These are phyloP conservation scores for Machimus atricapillus DNA, from an alignment of 2,888 invertebrate species.

Conservation along the genomic window DNA sequence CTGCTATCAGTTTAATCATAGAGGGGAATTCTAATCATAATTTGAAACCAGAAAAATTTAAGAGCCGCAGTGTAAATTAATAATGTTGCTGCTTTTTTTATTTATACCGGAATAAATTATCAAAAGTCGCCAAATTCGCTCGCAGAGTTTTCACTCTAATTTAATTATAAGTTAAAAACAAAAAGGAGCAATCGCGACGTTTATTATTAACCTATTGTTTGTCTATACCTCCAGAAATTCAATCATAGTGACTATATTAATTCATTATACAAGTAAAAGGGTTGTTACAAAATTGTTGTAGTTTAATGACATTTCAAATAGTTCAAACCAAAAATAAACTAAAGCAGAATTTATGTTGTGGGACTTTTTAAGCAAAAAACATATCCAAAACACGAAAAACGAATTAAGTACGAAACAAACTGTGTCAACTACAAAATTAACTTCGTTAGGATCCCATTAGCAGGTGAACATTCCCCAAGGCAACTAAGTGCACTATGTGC, in stretches of 20 bases:
- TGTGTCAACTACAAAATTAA: not conserved
- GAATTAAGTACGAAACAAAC: not conserved
- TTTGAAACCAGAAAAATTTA: too few relatives aligned
- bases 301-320: not conserved
- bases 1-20: too few relatives aligned
- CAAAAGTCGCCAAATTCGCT: too few relatives aligned
- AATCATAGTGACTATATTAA: not conserved
- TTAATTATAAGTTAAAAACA: not conserved
- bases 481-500: not conserved
- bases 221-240: not conserved
- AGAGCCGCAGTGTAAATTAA: too few relatives aligned
- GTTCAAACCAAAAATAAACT: not conserved
- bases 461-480: not conserved
- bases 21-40: too few relatives aligned
- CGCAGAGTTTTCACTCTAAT: not conserved
- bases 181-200: too few relatives aligned
- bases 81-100: too few relatives aligned
- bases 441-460: not conserved
- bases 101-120: too few relatives aligned
- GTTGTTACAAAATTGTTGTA: not conserved
- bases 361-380: not conserved
- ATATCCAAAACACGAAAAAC: not conserved
- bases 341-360: not conserved
- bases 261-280: not conserved
- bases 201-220: not conserved